Percentiles rank a stretch among this genome's conserved stretches.
phyloP scores from a whole-genome alignment of 2,113 vertebrate genomes.

The Cnemophilus loriae region DNA sequence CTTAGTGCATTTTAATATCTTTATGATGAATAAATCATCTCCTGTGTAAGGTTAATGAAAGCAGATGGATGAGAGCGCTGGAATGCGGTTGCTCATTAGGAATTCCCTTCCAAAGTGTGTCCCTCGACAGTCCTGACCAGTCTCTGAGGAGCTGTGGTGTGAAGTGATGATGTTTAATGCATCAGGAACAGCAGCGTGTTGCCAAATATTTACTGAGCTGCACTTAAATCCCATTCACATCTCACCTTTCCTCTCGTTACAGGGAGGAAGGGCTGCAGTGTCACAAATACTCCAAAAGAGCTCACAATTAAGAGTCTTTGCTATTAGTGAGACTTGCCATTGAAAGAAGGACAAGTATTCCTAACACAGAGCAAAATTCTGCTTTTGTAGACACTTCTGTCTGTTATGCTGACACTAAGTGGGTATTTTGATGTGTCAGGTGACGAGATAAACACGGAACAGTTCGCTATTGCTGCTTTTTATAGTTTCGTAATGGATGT shows the following conservation, averaged over 20 bases:
- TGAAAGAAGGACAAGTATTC: constrained; percentile 4
- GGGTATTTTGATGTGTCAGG: constrained; percentile 23
- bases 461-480: constrained; percentile 12
- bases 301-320: not conserved
- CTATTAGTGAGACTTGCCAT: not conserved
- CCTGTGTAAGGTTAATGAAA: not conserved
- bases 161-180: not conserved
- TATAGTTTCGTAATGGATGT: not conserved
- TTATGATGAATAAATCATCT: constrained; percentile 35
- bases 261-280: not conserved
- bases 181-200: not conserved
- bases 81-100: not conserved
- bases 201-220: not conserved
- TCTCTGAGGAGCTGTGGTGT: not conserved
- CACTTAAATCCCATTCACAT: not conserved
- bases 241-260: not conserved
- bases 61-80: not conserved
- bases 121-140: not conserved
- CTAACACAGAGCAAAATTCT: not conserved
- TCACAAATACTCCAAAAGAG: not conserved
- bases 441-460: constrained; percentile 1
- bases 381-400: not conserved
- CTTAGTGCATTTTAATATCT: constrained; percentile 20
- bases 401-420: constrained; percentile 3
- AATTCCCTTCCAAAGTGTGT: not conserved